phyloP scores from a whole-genome alignment of 1,140 invertebrate genomes.

The Platyura marginata region DNA sequence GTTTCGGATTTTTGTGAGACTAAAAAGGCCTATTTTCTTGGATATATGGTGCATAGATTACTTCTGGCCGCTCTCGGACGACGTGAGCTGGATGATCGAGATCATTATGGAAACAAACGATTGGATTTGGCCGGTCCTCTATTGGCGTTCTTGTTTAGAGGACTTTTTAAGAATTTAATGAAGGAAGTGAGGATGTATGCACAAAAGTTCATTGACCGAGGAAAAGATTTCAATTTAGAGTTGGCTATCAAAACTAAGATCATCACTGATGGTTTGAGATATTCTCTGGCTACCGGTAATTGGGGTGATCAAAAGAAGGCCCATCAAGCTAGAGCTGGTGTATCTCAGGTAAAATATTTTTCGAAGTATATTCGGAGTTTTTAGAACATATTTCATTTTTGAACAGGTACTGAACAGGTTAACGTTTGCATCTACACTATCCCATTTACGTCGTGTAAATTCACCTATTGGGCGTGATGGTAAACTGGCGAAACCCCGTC shows the following conservation, averaged over 20 bases:
- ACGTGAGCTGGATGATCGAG: constrained; percentile 91
- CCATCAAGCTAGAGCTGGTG: constrained; percentile 88
- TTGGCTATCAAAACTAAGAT: constrained; percentile 94
- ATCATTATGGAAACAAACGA: constrained; percentile 99
- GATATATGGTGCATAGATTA: constrained; percentile 96
- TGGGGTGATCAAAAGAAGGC: constrained; percentile 99
- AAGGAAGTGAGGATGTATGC: constrained; percentile 96
- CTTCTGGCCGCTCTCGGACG: constrained; percentile 85
- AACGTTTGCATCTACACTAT: constrained; percentile 95
- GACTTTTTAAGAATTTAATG: constrained; percentile 81
- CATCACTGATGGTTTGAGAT: constrained; percentile 94
- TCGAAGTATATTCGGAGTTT: constrained; percentile 17
- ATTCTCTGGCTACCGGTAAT: constrained; percentile 96
- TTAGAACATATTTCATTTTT: no score
- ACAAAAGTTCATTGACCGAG: constrained; percentile 96
- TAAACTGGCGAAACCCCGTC: constrained; percentile 93
- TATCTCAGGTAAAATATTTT: constrained; percentile 61
- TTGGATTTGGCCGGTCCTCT: constrained; percentile 93
- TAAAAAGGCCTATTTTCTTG: constrained; percentile 95
- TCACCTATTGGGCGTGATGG: constrained; percentile 97
- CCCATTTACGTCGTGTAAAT: constrained; percentile 91
- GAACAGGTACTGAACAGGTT: constrained; percentile 90
- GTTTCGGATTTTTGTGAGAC: constrained; percentile 99
- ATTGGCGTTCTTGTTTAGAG: constrained; percentile 87
- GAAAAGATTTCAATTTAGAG: constrained; percentile 96